Percentiles rank a stretch among this genome's conserved stretches.
Conservation (phyloP, 2,113 vertebrate genomes). For the Talpa occidentalis region DNA sequence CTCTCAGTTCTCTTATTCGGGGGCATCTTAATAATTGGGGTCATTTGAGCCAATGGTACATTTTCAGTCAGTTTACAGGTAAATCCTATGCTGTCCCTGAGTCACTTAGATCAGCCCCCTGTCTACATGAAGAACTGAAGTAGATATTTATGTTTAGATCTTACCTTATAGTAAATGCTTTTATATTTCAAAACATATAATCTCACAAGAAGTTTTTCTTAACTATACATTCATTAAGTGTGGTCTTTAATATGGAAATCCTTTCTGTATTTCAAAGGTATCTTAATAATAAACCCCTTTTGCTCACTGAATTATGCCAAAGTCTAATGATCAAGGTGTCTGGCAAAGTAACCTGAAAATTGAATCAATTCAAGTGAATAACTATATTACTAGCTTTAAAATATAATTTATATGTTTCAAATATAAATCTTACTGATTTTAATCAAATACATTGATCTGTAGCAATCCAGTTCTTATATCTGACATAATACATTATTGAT, state of each 20-base stretch:
- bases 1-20: not conserved
- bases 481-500: constrained; percentile 13
- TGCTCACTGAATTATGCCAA: constrained; percentile 27
- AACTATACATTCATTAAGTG: constrained; percentile 19
- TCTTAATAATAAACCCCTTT: not conserved
- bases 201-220: constrained; percentile 25
- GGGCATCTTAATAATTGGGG: not conserved
- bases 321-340: constrained; percentile 41
- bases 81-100: not conserved
- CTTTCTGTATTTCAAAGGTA: constrained; percentile 31
- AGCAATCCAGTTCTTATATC: not conserved
- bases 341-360: constrained; percentile 44
- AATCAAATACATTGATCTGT: not conserved
- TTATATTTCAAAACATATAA: constrained; percentile 57
- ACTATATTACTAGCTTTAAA: constrained; percentile 18
- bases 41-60: not conserved
- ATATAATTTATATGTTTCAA: constrained; percentile 9
- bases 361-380: constrained; percentile 12
- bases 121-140: not conserved
- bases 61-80: not conserved
- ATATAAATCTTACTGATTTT: constrained; percentile 32
- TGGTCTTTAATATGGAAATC: not conserved
- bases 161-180: not conserved
- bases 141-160: not conserved
- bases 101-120: not conserved